phyloP scores from a whole-genome alignment of 2,113 vertebrate genomes.

The Copsychus sechellarum region DNA sequence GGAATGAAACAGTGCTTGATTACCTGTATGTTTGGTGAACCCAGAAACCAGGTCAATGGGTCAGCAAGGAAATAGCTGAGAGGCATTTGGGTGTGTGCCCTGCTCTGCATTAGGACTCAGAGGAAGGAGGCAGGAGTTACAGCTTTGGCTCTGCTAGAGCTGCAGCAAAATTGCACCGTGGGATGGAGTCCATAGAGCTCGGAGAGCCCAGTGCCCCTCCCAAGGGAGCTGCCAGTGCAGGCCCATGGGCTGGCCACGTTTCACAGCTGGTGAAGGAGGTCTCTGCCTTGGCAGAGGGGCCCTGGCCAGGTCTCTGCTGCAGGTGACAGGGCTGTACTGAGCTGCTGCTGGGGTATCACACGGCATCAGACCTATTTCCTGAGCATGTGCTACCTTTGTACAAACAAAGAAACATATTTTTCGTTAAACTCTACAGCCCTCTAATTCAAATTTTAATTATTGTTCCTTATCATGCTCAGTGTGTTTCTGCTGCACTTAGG shows the following conservation, averaged over 20 bases:
- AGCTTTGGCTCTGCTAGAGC: not conserved
- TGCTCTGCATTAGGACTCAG: not conserved
- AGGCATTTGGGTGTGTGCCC: not conserved
- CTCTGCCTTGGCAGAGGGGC: not conserved
- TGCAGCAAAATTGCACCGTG: not conserved
- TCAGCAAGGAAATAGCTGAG: not conserved
- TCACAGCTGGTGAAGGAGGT: not conserved
- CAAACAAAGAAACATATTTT: not conserved
- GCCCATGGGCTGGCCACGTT: not conserved
- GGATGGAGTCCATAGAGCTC: not conserved
- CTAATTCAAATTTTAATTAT: slow-evolving; percentile 58
- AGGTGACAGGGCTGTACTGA: not conserved
- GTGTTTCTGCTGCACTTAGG: slow-evolving; percentile 46
- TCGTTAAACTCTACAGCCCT: not conserved
- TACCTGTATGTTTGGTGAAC: not conserved
- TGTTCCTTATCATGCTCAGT: slow-evolving; percentile 44
- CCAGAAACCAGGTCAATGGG: not conserved
- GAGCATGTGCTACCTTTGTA: not conserved
- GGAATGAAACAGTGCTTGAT: not conserved
- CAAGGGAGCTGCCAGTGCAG: not conserved
- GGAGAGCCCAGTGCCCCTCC: not conserved
- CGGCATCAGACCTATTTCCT: not conserved
- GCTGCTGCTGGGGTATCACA: not conserved
- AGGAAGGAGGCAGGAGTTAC: not conserved
- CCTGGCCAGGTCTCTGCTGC: not conserved